Conservation (phyloP, 2,797 vertebrate genomes). For the Cyprinella venusta region DNA sequence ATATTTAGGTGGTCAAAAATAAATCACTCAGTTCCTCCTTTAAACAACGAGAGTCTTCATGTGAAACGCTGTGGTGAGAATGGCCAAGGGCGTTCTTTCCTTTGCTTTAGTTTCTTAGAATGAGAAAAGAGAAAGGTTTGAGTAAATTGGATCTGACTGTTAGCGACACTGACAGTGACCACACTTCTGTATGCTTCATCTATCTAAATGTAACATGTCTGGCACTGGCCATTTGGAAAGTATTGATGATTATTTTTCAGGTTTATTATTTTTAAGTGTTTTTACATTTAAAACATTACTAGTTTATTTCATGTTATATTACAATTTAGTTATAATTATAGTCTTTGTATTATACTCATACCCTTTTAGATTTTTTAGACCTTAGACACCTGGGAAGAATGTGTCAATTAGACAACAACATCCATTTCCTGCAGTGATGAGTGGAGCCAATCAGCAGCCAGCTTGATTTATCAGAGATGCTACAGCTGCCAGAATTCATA, state of each 20-base stretch:
- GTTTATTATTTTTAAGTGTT: background rate
- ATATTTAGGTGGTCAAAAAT: background rate
- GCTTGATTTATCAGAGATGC: conserved; percentile 28
- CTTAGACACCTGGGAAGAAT: conserved; percentile 19
- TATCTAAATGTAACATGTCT: background rate
- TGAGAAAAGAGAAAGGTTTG: background rate
- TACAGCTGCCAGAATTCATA: conserved; percentile 33
- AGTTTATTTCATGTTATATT: background rate
- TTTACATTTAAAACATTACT: background rate
- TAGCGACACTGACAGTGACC: background rate
- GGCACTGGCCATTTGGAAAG: background rate
- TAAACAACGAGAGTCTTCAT: background rate
- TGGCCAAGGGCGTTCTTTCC: background rate
- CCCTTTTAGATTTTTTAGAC: background rate
- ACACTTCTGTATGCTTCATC: background rate
- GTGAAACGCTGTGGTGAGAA: background rate
- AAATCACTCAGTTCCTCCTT: background rate
- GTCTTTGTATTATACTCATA: no score
- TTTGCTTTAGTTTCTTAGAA: background rate
- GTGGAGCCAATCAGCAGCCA: conserved; percentile 25
- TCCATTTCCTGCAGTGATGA: conserved; percentile 7
- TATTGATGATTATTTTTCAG: background rate
- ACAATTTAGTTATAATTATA: background rate
- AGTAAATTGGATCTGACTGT: background rate
- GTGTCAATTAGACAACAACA: background rate